Evolutionary conservation across 2,797 vertebrate species (phyloP).

Genomic region (Aythya fuligula): DNA sequence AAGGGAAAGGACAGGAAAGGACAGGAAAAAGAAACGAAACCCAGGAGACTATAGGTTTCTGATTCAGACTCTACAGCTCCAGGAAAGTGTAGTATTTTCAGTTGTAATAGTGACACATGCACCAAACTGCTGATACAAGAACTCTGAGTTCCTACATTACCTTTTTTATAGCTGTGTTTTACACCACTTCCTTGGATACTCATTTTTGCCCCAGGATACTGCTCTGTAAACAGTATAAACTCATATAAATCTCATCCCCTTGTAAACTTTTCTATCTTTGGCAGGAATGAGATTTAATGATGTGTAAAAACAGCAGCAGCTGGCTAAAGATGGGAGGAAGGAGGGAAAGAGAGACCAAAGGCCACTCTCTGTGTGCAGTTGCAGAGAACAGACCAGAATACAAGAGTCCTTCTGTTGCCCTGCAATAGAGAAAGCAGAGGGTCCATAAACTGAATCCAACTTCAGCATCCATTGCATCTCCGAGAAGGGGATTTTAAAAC

Average conservation of each 20-base stretch:
- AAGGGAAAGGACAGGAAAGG: too few relatives aligned
- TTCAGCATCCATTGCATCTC: neutral
- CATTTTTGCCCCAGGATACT: neutral
- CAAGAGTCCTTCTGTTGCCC: neutral
- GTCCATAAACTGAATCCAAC: fast-evolving
- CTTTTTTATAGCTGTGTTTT: neutral
- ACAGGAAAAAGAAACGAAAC: too few relatives aligned
- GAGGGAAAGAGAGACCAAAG: neutral
- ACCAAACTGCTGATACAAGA: neutral
- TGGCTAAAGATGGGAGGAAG: neutral
- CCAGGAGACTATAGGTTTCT: neutral
- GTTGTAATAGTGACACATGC: neutral
- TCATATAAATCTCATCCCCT: neutral
- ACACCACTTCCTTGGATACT: neutral
- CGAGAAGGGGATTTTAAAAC: neutral
- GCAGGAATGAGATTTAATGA: neutral
- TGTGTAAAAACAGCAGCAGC: neutral
- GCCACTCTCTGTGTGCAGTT: neutral
- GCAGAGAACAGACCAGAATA: neutral
- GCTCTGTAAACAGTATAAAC: neutral
- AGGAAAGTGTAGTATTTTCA: neutral
- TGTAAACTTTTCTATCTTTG: neutral
- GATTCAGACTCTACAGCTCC: neutral
- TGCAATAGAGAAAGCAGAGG: neutral
- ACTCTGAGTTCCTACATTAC: neutral